Conservation (phyloP, 2,888 invertebrate genomes). For the Euproctis similis region DNA sequence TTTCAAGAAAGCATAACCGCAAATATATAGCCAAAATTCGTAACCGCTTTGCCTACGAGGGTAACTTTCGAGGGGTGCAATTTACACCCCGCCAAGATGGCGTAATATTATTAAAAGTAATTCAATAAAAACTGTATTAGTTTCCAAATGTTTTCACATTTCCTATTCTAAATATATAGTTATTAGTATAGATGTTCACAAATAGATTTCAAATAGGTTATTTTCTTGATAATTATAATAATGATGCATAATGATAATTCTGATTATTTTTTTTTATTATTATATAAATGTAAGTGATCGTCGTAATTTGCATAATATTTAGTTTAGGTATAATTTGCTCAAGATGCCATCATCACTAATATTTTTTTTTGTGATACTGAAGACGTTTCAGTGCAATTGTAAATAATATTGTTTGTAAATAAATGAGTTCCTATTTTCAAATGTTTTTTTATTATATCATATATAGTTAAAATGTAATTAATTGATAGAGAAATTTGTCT, state of each 20-base stretch:
- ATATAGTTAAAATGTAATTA: too few relatives aligned
- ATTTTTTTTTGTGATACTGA: slow-evolving; percentile 26
- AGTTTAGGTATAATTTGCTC: slow-evolving; percentile 58
- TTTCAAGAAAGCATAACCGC: not conserved
- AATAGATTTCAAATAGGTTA: slow-evolving; percentile 12
- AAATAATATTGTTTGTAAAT: slow-evolving; percentile 68
- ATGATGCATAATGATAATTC: too few relatives aligned
- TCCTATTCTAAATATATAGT: slow-evolving; percentile 12
- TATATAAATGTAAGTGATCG: slow-evolving; percentile 10
- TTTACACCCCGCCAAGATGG: slow-evolving; percentile 12
- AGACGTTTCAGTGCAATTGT: slow-evolving; percentile 38
- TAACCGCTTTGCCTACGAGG: slow-evolving; percentile 5
- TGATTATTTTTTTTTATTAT: too few relatives aligned
- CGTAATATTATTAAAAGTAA: slow-evolving; percentile 18
- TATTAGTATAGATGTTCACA: slow-evolving; percentile 12
- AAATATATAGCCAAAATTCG: slow-evolving; percentile 3
- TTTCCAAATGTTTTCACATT: slow-evolving; percentile 7
- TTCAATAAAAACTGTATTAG: slow-evolving; percentile 12
- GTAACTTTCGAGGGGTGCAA: slow-evolving; percentile 17
- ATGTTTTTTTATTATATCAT: slow-evolving; percentile 42
- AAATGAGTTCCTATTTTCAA: slow-evolving; percentile 71
- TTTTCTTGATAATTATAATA: too few relatives aligned
- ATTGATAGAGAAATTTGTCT: too few relatives aligned
- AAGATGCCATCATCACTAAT: slow-evolving; percentile 66
- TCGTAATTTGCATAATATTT: slow-evolving; percentile 30